phyloP scores from a whole-genome alignment of 53 echinoderm and acorn worm species.

The Antedon mediterranea region DNA sequence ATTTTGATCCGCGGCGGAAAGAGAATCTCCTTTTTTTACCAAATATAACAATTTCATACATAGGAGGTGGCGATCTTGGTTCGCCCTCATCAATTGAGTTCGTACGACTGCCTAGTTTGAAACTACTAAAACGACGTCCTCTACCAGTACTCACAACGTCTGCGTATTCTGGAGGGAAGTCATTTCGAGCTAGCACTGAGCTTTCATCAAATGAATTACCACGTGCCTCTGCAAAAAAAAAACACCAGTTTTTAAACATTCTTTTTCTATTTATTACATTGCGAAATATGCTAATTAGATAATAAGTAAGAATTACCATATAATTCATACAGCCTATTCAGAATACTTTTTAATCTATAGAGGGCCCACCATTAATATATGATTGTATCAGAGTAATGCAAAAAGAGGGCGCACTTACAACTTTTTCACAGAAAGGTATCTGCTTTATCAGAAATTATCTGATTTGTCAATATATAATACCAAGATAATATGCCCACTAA shows the following conservation, averaged over 20 bases:
- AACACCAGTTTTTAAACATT: not conserved
- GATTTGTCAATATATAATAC: too few species aligned
- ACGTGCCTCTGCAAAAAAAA: not conserved
- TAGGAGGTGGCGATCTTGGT: not conserved
- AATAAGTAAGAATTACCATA: too few species aligned
- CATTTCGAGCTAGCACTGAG: not conserved
- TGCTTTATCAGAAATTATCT: too few species aligned
- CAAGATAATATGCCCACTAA: too few species aligned
- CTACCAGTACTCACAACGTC: not conserved
- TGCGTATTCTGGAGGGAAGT: not conserved
- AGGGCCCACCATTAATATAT: not conserved
- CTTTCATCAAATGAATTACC: not conserved
- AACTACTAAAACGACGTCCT: not conserved
- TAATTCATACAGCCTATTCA: too few species aligned
- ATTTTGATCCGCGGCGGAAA: not conserved
- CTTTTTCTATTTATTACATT: too few species aligned
- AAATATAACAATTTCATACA: constrained; percentile 1
- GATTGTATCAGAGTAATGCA: too few species aligned
- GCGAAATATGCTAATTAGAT: too few species aligned
- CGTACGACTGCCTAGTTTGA: not conserved
- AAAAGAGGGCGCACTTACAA: too few species aligned
- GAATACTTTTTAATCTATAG: not conserved
- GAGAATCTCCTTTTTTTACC: not conserved
- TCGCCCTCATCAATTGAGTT: not conserved
- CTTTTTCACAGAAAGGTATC: too few species aligned